Evolutionary conservation across 2,888 invertebrate species (phyloP).

Genomic region (Apocheima hispidaria): DNA sequence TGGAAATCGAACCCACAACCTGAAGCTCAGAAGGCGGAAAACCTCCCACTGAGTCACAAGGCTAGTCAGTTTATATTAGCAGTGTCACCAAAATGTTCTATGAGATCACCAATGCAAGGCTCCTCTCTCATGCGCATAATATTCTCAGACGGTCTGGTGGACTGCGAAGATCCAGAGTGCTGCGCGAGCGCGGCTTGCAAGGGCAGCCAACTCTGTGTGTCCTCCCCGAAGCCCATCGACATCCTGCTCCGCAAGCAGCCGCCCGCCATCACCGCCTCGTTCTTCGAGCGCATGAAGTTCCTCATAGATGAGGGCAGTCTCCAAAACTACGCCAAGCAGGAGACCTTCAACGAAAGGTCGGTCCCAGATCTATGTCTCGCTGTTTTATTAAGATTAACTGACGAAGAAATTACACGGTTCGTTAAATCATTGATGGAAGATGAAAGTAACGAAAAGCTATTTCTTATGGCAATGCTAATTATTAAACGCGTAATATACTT

Average conservation of each 20-base stretch:
- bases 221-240: conserved; percentile 98
- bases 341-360: conserved; percentile 99
- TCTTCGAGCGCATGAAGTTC: conserved; percentile 99
- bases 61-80: background rate
- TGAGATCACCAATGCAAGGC: background rate
- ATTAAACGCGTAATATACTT: background rate
- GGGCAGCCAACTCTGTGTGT: conserved; percentile 95
- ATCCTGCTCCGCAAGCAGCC: conserved; percentile 98
- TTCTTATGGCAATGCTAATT: too few species aligned
- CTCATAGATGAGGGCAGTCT: conserved; percentile 99
- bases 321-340: conserved; percentile 98
- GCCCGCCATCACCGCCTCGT: conserved; percentile 98
- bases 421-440: conserved; percentile 20
- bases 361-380: conserved; percentile 16
- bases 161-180: conserved; percentile 99
- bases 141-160: conserved; percentile 94
- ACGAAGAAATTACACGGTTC: conserved; percentile 34
- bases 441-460: background rate
- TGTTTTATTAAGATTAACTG: conserved; percentile 10
- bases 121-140: background rate
- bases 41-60: too few species aligned
- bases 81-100: background rate
- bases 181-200: conserved; percentile 94
- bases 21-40: too few species aligned
- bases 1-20: too few species aligned